Base-by-base conservation (phyloP, 2,888 invertebrate species). In the Pyrrhosoma nymphula region DNA sequence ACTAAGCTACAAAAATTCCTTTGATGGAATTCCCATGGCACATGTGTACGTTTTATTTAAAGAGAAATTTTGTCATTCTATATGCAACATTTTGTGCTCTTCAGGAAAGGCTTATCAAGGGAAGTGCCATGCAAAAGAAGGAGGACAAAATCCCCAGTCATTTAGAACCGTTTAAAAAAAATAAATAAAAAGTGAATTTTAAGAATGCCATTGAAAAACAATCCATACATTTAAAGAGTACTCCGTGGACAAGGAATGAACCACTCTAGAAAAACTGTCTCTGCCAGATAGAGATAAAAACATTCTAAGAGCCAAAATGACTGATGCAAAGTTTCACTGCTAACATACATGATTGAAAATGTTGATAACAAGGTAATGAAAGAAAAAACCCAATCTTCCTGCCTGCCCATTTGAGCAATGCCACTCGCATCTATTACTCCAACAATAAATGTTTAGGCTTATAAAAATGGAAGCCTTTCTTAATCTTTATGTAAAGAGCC, bases 1-100 rank as follows among this genome's bases (percentile, higher is more conserved):
- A 93, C 93, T 93, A 93, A 16, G 63, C 93, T 93, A 93, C 69
- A 93, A 69, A 93, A 93, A 93, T 93, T 93, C 93, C 93, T 75
- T 93, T n/a, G 55, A 47, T 47, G 93, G 93, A 93, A 93, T 93
- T 75, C 47, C 93, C 93, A 93, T 93, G 93, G 93, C 93, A 93
- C 93, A 93, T 93, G 93, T 93, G 93, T 93, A 93, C 35, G 93
- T 63, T 93, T 35, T 93, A 69, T 93, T 93, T 23, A 93, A 93
- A 93, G 93, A 75, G 93, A 93, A 93, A 16, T 93, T 75, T 93
- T 69, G 69, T 75, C 35, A 26, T 75, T 93, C n/a, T 75, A 75
- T 75, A 26, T 69, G 69, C 93, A 93, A 93, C 47, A 93, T 63
- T 47, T 35, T 91, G 39, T 55, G 69, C 75, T 69, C 47, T 39